Percentiles rank a stretch among this genome's conserved stretches.
Evolutionary conservation across 1,140 invertebrate species (phyloP).

Genomic region (Protaetia brevitarsis): DNA sequence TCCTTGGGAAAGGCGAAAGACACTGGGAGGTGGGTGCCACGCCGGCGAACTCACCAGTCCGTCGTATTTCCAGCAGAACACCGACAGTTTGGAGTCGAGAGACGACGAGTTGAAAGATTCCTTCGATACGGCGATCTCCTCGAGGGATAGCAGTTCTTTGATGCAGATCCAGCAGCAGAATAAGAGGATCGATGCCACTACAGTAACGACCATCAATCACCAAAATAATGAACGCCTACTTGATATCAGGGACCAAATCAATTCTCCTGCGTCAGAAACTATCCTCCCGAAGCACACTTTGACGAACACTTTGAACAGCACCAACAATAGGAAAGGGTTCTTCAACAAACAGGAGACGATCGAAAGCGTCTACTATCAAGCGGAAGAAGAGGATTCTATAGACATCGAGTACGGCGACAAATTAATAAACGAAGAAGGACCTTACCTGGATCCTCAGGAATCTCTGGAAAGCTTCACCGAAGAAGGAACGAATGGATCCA

Average conservation of each 20-base stretch:
- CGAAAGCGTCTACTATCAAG: constrained; percentile 36
- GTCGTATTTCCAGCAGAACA: constrained; percentile 52
- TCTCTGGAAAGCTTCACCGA: constrained; percentile 51
- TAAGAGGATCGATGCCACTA: neutral
- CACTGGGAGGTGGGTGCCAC: constrained; percentile 45
- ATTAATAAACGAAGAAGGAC: constrained; percentile 30
- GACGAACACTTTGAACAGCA: constrained; percentile 30
- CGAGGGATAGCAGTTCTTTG: constrained; percentile 48
- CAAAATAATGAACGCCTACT: neutral
- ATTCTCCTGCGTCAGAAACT: constrained; percentile 31
- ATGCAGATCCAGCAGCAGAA: constrained; percentile 32
- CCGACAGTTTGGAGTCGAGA: constrained; percentile 56
- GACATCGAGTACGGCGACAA: constrained; percentile 20
- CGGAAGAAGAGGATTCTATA: neutral
- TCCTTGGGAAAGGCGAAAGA: constrained; percentile 39
- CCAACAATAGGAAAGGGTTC: constrained; percentile 37
- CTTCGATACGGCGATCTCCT: constrained; percentile 60
- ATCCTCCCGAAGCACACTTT: constrained; percentile 45
- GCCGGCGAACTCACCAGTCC: constrained; percentile 36
- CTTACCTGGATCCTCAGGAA: constrained; percentile 49
- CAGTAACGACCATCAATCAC: neutral
- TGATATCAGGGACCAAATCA: neutral
- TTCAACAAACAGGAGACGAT: constrained; percentile 52
- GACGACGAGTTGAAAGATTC: constrained; percentile 59
- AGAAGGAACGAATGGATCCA: constrained; percentile 38